Conservation (phyloP, 2,113 vertebrate genomes). For the Neopipo cinnamomea region DNA sequence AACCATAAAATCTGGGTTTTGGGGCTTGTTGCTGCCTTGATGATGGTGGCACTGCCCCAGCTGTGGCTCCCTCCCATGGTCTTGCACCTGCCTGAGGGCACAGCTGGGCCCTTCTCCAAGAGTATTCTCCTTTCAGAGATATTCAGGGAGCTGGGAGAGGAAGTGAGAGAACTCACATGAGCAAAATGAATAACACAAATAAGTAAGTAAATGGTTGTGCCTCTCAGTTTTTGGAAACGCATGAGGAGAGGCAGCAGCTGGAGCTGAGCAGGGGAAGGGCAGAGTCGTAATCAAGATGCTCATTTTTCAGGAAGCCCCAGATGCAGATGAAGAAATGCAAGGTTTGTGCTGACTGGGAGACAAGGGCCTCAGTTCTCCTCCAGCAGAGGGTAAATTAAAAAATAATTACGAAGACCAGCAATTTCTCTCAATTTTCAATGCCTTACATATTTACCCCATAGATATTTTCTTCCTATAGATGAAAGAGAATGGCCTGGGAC, state of each 20-base stretch:
- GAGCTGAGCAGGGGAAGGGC: not conserved
- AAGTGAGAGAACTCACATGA: not conserved
- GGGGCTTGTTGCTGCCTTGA: not conserved
- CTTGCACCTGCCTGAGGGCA: not conserved
- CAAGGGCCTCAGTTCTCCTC: not conserved
- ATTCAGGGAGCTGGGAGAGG: not conserved
- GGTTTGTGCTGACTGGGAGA: slow-evolving; percentile 43
- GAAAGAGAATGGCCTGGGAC: not conserved
- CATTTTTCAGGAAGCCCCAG: slow-evolving; percentile 31
- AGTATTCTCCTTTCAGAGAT: not conserved
- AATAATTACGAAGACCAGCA: not conserved
- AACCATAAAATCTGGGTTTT: rapidly evolving
- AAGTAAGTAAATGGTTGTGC: not conserved
- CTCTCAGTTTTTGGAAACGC: not conserved
- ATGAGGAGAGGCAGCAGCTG: slow-evolving; percentile 24
- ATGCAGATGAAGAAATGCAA: slow-evolving; percentile 32
- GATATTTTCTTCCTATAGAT: not conserved
- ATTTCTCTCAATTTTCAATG: not conserved
- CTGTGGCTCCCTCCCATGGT: not conserved
- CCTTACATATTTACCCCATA: not conserved
- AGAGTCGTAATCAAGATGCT: not conserved
- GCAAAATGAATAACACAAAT: not conserved
- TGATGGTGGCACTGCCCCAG: not conserved
- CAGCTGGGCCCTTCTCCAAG: not conserved
- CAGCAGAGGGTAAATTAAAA: slow-evolving; percentile 16